Conservation (phyloP, 2,888 invertebrate genomes). For the Plutella xylostella region DNA sequence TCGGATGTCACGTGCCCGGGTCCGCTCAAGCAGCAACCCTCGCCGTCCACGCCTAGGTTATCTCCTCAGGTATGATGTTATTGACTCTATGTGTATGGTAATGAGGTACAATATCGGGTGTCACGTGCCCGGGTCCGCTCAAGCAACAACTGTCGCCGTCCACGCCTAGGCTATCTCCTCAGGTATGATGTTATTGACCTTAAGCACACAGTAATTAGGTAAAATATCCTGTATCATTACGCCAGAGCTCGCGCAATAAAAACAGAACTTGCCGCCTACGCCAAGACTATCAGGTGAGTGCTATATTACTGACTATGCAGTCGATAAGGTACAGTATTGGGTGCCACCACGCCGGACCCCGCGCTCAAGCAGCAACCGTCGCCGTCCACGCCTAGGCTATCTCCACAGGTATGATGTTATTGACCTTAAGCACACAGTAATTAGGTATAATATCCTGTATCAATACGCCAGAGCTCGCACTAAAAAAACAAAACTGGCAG, state of each 20-base stretch:
- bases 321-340: no score
- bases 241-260: no score
- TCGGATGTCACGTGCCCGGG: no score
- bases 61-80: slow-evolving; percentile 46
- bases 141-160: slow-evolving; percentile 39
- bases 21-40: slow-evolving; percentile 53
- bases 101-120: not conserved
- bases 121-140: no score
- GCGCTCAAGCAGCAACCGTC: slow-evolving; percentile 54
- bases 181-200: slow-evolving; percentile 29
- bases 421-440: not conserved
- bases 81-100: not conserved
- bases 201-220: not conserved
- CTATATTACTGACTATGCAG: no score
- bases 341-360: slow-evolving; percentile 24
- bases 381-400: slow-evolving; percentile 49
- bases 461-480: no score
- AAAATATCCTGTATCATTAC: not conserved
- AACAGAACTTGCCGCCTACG: slow-evolving; percentile 44
- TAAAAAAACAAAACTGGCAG: no score
- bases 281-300: no score
- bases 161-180: slow-evolving; percentile 51
- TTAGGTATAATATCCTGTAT: not conserved
- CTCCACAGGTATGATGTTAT: slow-evolving; percentile 42
- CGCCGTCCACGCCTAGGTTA: slow-evolving; percentile 49